Conservation (phyloP, 2,888 invertebrate genomes). For the Dryadula phaetusa region DNA sequence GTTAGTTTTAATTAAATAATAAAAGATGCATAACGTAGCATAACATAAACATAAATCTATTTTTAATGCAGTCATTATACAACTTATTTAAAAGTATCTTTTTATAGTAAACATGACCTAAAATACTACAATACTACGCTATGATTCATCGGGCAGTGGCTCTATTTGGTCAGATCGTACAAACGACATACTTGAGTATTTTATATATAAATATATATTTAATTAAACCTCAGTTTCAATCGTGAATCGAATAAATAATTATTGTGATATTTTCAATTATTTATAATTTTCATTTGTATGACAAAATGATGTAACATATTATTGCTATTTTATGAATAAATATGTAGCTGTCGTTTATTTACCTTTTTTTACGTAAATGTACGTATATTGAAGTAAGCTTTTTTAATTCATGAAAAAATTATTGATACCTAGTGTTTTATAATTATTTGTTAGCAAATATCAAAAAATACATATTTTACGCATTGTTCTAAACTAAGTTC, state of each 20-base stretch:
- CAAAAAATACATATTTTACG: background rate
- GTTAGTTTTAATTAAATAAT: no score
- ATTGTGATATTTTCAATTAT: background rate
- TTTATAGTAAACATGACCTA: conserved; percentile 23
- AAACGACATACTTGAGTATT: conserved; percentile 30
- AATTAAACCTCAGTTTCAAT: conserved; percentile 7
- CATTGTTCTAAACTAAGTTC: background rate
- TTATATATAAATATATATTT: conserved; percentile 16
- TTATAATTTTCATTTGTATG: background rate
- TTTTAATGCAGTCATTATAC: background rate
- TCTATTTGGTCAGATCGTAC: conserved; percentile 29
- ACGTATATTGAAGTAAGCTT: no score
- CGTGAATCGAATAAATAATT: background rate
- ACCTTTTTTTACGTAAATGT: no score
- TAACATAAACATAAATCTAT: no score
- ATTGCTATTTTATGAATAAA: no score
- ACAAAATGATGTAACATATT: background rate
- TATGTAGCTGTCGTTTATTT: no score
- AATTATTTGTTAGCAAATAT: background rate
- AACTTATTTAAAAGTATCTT: background rate
- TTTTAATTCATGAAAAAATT: no score
- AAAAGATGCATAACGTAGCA: no score
- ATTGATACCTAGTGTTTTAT: background rate
- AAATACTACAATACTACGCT: conserved; percentile 28
- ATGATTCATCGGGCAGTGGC: conserved; percentile 34